Conservation (phyloP, 2,888 invertebrate genomes). For the Xestia xanthographa region DNA sequence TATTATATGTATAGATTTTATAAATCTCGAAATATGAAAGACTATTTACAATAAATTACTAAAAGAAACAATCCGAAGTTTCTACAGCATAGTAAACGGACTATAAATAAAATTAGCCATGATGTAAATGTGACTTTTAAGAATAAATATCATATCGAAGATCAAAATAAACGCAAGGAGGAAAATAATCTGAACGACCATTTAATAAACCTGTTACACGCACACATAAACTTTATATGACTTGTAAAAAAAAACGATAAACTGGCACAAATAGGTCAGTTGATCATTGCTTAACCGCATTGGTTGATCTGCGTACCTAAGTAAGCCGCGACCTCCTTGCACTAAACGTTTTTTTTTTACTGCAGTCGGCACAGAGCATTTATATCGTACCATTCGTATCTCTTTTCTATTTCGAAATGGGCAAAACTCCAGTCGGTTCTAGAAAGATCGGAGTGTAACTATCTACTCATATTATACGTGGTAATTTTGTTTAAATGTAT, state of each 20-base stretch:
- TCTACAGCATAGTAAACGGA: not conserved
- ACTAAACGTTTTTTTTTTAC: slow-evolving; percentile 49
- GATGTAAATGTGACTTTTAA: not conserved
- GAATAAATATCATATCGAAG: not conserved
- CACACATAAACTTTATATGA: slow-evolving; percentile 10
- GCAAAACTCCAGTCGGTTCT: slow-evolving; percentile 33
- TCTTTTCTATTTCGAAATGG: slow-evolving; percentile 44
- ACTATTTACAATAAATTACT: not conserved
- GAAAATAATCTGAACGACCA: slow-evolving; percentile 27
- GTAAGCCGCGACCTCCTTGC: slow-evolving; percentile 61
- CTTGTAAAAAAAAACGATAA: slow-evolving; percentile 22
- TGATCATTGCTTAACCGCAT: slow-evolving; percentile 58
- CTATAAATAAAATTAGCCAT: slow-evolving; percentile 5
- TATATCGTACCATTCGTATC: slow-evolving; percentile 36
- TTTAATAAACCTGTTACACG: slow-evolving; percentile 40
- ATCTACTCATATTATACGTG: not conserved
- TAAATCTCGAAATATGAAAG: not conserved
- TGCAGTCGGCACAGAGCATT: slow-evolving; percentile 16
- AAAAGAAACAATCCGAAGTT: not conserved
- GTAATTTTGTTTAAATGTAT: slow-evolving; percentile 3
- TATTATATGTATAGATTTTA: no score
- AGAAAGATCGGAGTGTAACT: slow-evolving; percentile 15
- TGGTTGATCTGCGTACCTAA: slow-evolving; percentile 54
- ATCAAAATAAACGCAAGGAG: not conserved
- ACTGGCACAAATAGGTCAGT: slow-evolving; percentile 56